Percentiles rank a stretch among this genome's conserved stretches.
phyloP scores from a whole-genome alignment of 2,888 invertebrate genomes.

The Zootermopsis nevadensis region DNA sequence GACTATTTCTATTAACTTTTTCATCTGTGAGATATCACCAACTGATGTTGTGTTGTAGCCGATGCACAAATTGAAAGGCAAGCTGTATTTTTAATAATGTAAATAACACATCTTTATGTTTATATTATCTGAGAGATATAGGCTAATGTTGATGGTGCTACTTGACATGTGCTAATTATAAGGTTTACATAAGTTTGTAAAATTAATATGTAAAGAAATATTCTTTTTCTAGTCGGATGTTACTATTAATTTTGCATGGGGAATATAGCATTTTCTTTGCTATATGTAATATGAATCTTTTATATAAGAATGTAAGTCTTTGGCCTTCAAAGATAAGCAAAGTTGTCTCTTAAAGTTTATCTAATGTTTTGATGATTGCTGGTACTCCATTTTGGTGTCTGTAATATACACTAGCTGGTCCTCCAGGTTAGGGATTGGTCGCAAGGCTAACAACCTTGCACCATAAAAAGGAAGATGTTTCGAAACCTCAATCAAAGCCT shows the following conservation, averaged over 20 bases:
- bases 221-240: conserved; percentile 32
- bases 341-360: no score
- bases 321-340: no score
- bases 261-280: conserved; percentile 18
- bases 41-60: background rate
- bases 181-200: background rate
- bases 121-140: conserved; percentile 26
- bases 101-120: background rate
- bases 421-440: no score
- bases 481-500: no score
- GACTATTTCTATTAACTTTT: background rate
- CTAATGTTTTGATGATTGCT: no score
- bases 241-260: background rate
- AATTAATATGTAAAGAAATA: background rate
- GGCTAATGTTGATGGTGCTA: conserved; percentile 36
- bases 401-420: no score
- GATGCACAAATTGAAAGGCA: conserved; percentile 4
- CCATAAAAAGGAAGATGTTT: no score
- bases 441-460: no score
- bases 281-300: no score
- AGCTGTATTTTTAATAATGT: conserved; percentile 6
- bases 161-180: conserved; percentile 28
- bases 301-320: no score
- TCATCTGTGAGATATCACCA: background rate
- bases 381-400: no score